These are phyloP conservation scores for Erythrocercus mccallii DNA, from an alignment of 2,113 vertebrate species.

Conservation along the genomic window DNA sequence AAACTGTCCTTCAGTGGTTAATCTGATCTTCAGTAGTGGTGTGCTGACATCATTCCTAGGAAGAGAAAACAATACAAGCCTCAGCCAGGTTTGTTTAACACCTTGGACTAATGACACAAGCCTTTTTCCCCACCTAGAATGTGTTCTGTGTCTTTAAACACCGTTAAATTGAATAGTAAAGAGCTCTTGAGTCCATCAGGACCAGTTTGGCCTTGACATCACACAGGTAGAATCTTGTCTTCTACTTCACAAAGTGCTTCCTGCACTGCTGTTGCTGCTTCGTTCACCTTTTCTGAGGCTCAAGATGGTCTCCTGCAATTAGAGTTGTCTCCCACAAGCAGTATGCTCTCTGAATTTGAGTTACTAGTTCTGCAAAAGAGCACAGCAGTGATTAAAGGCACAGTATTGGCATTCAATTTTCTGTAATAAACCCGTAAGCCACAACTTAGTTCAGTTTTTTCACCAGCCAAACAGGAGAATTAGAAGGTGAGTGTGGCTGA, in stretches of 20 bases:
- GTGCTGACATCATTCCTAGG: neutral
- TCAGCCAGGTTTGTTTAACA: neutral
- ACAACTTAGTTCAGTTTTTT: neutral
- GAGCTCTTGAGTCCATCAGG: neutral
- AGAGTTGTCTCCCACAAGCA: neutral
- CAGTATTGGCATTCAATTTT: neutral
- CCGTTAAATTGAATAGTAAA: neutral
- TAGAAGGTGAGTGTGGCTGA: neutral
- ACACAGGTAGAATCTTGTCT: neutral
- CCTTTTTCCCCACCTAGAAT: neutral
- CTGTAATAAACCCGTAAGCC: accelerated
- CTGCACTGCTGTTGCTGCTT: neutral
- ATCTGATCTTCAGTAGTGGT: neutral
- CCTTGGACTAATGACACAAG: neutral
- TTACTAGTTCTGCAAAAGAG: neutral
- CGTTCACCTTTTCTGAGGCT: neutral
- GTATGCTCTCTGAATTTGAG: neutral
- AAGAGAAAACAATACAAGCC: neutral
- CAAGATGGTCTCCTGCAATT: neutral
- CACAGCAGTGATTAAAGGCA: neutral
- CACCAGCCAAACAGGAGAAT: neutral
- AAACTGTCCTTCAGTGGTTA: neutral
- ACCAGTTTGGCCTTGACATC: neutral
- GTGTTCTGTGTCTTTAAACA: neutral
- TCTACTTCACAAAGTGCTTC: neutral